Conservation (phyloP, 2,888 invertebrate genomes). For the Allacma fusca region DNA sequence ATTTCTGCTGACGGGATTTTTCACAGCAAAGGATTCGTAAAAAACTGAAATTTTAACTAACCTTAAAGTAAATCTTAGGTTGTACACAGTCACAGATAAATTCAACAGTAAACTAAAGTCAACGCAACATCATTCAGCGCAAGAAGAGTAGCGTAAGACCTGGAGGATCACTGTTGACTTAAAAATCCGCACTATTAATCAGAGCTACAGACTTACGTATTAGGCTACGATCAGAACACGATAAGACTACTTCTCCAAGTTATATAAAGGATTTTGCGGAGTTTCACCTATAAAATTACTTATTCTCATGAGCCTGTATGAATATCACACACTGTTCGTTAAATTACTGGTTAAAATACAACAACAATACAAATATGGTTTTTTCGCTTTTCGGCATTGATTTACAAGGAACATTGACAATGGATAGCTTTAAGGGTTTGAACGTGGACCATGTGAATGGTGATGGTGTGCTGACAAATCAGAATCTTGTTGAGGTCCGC, state of each 20-base stretch:
- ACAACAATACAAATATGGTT: conserved; percentile 21
- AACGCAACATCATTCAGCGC: neutral
- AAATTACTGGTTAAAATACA: conserved; percentile 4
- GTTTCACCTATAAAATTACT: conserved; percentile 13
- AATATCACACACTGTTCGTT: conserved; percentile 22
- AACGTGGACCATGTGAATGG: conserved; percentile 36
- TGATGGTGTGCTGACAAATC: conserved; percentile 20
- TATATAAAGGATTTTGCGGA: neutral
- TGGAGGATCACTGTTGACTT: neutral
- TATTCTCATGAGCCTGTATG: conserved; percentile 20
- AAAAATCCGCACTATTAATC: neutral
- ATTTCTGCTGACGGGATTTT: neutral
- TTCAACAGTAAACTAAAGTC: neutral
- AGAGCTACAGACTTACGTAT: neutral
- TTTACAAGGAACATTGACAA: conserved; percentile 21
- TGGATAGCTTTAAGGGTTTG: conserved; percentile 21
- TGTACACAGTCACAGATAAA: conserved; percentile 3
- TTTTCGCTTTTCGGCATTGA: neutral
- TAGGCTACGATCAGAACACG: neutral
- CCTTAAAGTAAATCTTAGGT: conserved; percentile 1
- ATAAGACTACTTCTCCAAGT: neutral
- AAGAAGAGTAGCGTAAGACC: too few species aligned
- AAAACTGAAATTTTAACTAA: neutral
- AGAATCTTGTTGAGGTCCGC: conserved; percentile 70
- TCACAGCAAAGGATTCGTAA: neutral